Percentiles rank a stretch among this genome's conserved stretches.
Conservation (phyloP, 1,140 invertebrate species). For the Dufourea novaeangliae region DNA sequence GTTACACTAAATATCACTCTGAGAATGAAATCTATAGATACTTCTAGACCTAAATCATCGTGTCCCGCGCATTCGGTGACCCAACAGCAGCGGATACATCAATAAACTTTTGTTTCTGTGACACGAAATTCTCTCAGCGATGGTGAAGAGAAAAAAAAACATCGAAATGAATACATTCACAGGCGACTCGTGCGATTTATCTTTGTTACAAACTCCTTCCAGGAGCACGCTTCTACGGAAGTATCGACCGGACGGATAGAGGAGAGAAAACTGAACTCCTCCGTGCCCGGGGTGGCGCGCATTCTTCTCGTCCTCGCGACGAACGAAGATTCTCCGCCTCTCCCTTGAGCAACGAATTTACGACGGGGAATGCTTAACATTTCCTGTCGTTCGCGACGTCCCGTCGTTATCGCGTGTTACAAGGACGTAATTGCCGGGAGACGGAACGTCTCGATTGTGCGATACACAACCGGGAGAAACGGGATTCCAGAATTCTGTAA, state of each 20-base stretch:
- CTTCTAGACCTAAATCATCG: no score
- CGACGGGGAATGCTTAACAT: slow-evolving; percentile 41
- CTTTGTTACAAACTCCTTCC: slow-evolving; percentile 61
- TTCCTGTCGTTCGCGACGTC: slow-evolving; percentile 31
- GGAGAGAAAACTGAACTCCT: slow-evolving; percentile 46
- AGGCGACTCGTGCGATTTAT: slow-evolving; percentile 30
- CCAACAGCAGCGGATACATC: no score
- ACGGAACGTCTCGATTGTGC: slow-evolving; percentile 15
- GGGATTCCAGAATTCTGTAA: neutral
- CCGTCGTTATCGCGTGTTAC: slow-evolving; percentile 40
- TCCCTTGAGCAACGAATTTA: slow-evolving; percentile 52
- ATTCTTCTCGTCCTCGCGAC: slow-evolving; percentile 35
- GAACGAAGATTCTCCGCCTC: slow-evolving; percentile 50
- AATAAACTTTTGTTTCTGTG: neutral
- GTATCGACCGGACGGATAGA: slow-evolving; percentile 60
- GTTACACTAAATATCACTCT: no score
- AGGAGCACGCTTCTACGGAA: slow-evolving; percentile 35
- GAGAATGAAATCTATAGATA: no score
- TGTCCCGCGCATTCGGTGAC: no score
- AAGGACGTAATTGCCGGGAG: slow-evolving; percentile 41
- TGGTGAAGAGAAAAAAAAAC: no score
- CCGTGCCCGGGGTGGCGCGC: neutral
- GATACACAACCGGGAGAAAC: neutral
- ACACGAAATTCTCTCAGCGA: no score
- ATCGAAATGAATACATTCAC: neutral